phyloP scores from a whole-genome alignment of 2,113 vertebrate genomes.

The Aldabrachelys gigantea region DNA sequence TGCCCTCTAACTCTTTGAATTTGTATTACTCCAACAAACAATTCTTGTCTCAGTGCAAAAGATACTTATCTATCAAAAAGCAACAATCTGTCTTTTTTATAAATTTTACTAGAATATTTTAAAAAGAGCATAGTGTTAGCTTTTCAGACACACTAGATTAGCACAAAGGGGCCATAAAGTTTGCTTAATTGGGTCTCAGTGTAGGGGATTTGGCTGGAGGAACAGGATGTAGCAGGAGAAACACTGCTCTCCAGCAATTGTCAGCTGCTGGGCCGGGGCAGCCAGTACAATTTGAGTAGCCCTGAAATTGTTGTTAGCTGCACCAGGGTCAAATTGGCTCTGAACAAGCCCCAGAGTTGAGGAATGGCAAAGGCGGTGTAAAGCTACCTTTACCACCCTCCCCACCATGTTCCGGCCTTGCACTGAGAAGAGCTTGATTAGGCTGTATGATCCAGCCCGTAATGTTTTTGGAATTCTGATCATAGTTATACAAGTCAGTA shows the following conservation, averaged over 20 bases:
- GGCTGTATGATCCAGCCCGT: accelerated
- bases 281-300: accelerated
- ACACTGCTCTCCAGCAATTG: accelerated
- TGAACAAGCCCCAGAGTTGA: accelerated
- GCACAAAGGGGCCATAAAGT: neutral
- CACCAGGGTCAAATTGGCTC: neutral
- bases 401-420: neutral
- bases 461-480: neutral
- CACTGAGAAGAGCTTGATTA: neutral
- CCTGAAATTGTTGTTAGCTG: neutral
- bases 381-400: neutral
- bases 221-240: neutral
- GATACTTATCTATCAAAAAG: neutral
- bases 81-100: neutral
- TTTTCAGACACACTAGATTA: accelerated
- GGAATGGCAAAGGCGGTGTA: neutral
- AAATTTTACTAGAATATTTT: accelerated
- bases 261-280: neutral
- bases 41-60: neutral
- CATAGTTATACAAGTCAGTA: neutral
- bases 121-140: neutral
- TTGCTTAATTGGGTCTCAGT: accelerated
- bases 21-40: neutral
- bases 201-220: neutral
- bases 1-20: neutral